Percentiles rank a stretch among this genome's conserved stretches.
Conservation (phyloP, 2,888 invertebrate genomes). For the Rhogogaster chlorosoma region DNA sequence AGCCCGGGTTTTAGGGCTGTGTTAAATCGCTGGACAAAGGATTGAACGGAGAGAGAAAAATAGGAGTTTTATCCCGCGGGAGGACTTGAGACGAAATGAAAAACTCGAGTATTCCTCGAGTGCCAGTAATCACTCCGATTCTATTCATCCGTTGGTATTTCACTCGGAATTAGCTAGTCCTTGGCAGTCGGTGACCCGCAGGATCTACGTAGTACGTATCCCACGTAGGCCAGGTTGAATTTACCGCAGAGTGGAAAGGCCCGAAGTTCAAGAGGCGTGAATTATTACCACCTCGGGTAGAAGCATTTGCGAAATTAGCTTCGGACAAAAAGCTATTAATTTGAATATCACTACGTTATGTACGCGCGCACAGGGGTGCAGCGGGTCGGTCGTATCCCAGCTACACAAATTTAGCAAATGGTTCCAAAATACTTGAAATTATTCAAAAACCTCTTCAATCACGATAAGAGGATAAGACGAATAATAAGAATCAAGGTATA, state of each 20-base stretch:
- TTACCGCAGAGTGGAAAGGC: neutral
- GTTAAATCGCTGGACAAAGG: neutral
- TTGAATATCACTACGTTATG: slow-evolving; percentile 26
- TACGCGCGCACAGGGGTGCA: no score
- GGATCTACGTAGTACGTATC: neutral
- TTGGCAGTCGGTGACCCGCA: slow-evolving; percentile 29
- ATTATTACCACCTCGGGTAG: slow-evolving; percentile 47
- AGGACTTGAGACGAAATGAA: slow-evolving; percentile 27
- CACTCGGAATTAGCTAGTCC: slow-evolving; percentile 37
- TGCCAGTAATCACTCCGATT: slow-evolving; percentile 1
- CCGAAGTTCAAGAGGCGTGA: slow-evolving; percentile 40
- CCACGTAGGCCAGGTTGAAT: neutral
- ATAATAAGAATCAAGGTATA: no score
- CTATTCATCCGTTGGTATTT: slow-evolving; percentile 11
- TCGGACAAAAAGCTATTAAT: slow-evolving; percentile 50
- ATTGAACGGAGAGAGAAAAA: neutral
- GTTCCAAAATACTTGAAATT: neutral
- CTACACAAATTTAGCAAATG: neutral
- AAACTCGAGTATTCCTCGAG: slow-evolving; percentile 13
- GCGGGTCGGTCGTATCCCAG: neutral
- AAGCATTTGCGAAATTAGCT: slow-evolving; percentile 49
- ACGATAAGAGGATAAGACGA: no score
- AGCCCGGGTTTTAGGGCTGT: neutral
- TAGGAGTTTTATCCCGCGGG: neutral
- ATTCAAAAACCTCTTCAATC: neutral